Evolutionary conservation across 2,888 invertebrate genomes (phyloP).

Genomic region (Heteromurus nitidus): DNA sequence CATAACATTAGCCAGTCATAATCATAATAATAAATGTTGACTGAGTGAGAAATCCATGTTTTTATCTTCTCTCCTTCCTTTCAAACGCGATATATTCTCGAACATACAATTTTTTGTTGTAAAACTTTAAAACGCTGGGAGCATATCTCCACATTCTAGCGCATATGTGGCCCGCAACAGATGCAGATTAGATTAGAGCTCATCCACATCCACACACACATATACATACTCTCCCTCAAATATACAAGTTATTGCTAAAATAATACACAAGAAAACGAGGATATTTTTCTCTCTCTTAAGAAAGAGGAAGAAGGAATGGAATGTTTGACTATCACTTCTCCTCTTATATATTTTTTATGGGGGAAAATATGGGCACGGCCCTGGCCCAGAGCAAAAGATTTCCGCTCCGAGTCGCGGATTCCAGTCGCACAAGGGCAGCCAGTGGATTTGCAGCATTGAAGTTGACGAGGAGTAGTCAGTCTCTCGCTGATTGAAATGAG

Average conservation of each 20-base stretch:
- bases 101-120: too few species aligned
- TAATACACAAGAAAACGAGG: constrained; percentile 11
- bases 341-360: background rate
- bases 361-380: constrained; percentile 59
- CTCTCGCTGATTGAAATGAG: too few species aligned
- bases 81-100: too few species aligned
- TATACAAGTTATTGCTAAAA: constrained; percentile 24
- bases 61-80: too few species aligned
- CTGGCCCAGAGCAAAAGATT: constrained; percentile 59
- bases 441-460: too few species aligned
- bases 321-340: too few species aligned
- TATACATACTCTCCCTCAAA: background rate
- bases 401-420: constrained; percentile 16
- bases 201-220: constrained; percentile 27
- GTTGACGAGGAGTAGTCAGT: too few species aligned
- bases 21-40: constrained; percentile 59
- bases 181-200: too few species aligned
- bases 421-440: constrained; percentile 4
- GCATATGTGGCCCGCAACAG: too few species aligned
- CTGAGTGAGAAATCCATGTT: constrained; percentile 11
- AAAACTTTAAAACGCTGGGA: background rate
- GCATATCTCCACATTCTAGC: too few species aligned
- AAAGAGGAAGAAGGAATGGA: constrained; percentile 12
- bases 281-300: too few species aligned
- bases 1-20: constrained; percentile 54